Conservation (phyloP, 2,888 invertebrate species). For the Himalopsyche japonica region DNA sequence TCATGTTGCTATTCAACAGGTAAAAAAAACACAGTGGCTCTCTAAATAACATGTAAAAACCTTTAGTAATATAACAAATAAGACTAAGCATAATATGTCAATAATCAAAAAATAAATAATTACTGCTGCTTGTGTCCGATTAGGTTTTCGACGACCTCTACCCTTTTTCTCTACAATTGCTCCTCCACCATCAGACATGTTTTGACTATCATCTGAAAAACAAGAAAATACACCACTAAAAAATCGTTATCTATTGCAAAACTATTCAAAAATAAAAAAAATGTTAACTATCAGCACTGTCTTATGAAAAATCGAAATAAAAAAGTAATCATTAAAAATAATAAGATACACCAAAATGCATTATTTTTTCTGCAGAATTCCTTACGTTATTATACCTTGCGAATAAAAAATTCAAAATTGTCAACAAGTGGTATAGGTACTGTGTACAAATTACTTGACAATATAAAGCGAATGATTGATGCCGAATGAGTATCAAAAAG, state of each 20-base stretch:
- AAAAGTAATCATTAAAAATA: neutral
- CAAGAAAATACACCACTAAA: neutral
- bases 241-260: neutral
- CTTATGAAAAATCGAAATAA: neutral
- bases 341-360: neutral
- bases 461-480: neutral
- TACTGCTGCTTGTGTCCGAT: slow-evolving; percentile 54
- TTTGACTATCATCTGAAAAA: slow-evolving; percentile 25
- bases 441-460: neutral
- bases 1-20: no score
- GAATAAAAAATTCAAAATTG: neutral
- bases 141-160: slow-evolving; percentile 58
- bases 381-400: neutral
- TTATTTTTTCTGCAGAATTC: neutral
- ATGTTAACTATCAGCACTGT: neutral
- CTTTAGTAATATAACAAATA: no score
- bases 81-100: no score
- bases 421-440: neutral
- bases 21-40: no score
- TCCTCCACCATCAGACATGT: slow-evolving; percentile 60
- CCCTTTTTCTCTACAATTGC: slow-evolving; percentile 60
- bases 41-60: no score
- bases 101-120: neutral
- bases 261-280: no score
- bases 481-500: neutral